A percentile compares a stretch with the other conserved stretches of the same genome.
Conservation (phyloP, 1,140 invertebrate species). For the Brachionus asplanchnoidis region DNA sequence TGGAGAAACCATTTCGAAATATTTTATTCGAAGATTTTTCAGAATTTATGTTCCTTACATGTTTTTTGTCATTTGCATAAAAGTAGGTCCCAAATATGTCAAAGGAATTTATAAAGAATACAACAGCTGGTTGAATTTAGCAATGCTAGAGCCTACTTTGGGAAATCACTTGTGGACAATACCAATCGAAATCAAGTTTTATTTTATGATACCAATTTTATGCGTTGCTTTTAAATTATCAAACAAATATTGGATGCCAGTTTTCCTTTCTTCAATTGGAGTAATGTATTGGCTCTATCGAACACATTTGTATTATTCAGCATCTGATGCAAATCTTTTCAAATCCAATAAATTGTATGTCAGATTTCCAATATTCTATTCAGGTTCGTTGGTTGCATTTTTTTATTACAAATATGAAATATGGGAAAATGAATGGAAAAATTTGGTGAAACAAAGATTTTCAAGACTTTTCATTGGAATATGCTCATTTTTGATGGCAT, state of each 20-base stretch:
- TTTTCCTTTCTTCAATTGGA: background rate
- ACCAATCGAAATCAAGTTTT: background rate
- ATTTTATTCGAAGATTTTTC: background rate
- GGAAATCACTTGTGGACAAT: background rate
- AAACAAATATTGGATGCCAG: background rate
- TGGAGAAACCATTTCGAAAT: background rate
- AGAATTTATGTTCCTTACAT: background rate
- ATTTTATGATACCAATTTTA: background rate
- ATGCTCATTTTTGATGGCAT: too few species aligned
- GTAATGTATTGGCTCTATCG: background rate
- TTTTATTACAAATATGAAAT: background rate
- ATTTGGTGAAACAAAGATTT: background rate
- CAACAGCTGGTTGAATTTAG: background rate
- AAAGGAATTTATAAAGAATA: background rate
- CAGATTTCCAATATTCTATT: background rate
- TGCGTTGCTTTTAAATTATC: background rate
- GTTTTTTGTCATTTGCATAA: background rate
- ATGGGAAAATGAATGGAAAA: background rate
- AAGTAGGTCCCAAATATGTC: background rate
- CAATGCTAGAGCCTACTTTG: background rate
- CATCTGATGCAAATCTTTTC: background rate
- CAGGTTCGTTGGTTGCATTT: background rate
- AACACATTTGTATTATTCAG: background rate
- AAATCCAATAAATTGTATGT: background rate
- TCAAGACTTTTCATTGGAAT: too few species aligned